Percentiles rank a stretch among this genome's conserved stretches.
phyloP scores from a whole-genome alignment of 2,113 vertebrate species.

The Taurulus bubalis region DNA sequence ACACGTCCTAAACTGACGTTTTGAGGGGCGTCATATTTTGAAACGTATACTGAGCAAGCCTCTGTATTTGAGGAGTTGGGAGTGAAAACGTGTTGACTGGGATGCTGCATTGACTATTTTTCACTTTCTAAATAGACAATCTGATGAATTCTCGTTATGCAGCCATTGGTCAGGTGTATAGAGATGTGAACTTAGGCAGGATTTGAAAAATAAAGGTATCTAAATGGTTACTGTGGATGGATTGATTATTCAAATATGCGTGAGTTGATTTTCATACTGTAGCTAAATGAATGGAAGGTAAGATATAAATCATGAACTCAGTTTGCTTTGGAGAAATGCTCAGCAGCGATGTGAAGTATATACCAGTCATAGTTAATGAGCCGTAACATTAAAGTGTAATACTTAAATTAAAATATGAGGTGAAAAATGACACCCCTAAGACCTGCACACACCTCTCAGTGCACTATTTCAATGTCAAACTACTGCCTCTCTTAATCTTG shows the following conservation, averaged over 20 bases:
- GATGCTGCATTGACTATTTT: neutral
- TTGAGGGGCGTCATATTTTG: too few relatives aligned
- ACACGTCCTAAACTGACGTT: too few relatives aligned
- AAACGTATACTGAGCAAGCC: too few relatives aligned
- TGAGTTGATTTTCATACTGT: neutral
- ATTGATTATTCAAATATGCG: neutral
- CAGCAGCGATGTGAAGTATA: neutral
- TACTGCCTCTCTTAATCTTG: neutral
- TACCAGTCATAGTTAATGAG: slow-evolving; percentile 19
- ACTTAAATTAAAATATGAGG: slow-evolving; percentile 6
- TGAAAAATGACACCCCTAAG: neutral
- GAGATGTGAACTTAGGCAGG: neutral
- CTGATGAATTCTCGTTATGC: neutral
- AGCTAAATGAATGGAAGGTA: neutral
- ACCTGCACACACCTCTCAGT: neutral
- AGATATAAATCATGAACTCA: slow-evolving; percentile 3
- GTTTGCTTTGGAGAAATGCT: slow-evolving; percentile 4
- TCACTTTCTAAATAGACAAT: neutral
- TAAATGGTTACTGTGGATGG: neutral
- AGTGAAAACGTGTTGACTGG: too few relatives aligned
- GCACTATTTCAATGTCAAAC: neutral
- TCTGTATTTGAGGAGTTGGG: too few relatives aligned
- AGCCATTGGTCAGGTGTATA: neutral
- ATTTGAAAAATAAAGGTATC: neutral
- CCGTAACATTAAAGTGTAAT: slow-evolving; percentile 29